Conservation (phyloP, 2,888 invertebrate species). For the Ectemnius continuus region DNA sequence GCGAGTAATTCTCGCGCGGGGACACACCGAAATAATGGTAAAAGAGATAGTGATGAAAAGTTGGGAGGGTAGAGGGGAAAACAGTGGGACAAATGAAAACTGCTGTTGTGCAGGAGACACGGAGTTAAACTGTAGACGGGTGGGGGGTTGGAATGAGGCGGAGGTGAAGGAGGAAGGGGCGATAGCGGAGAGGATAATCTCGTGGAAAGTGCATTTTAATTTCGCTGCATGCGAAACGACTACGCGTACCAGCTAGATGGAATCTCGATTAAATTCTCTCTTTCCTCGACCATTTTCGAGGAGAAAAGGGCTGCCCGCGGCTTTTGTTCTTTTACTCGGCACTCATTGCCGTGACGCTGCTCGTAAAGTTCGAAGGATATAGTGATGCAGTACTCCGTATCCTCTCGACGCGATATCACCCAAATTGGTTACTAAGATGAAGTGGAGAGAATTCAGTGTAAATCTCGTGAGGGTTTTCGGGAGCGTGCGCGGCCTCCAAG, state of each 20-base stretch:
- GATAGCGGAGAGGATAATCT: slow-evolving; percentile 29
- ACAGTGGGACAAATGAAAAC: neutral
- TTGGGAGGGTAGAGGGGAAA: neutral
- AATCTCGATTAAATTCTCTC: slow-evolving; percentile 62
- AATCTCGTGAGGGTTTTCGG: slow-evolving; percentile 2
- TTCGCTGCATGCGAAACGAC: slow-evolving; percentile 29
- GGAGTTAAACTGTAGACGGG: slow-evolving; percentile 16
- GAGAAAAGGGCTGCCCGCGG: neutral
- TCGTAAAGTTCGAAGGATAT: neutral
- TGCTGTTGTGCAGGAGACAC: neutral
- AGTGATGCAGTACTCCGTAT: neutral
- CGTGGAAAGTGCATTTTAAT: slow-evolving; percentile 44
- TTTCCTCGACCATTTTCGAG: slow-evolving; percentile 5
- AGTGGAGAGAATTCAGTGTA: neutral
- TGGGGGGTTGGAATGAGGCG: slow-evolving; percentile 4
- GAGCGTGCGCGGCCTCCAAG: slow-evolving; percentile 1
- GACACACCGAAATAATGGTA: neutral
- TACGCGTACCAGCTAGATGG: slow-evolving; percentile 44
- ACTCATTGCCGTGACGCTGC: neutral
- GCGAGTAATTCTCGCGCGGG: neutral
- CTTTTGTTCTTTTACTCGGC: slow-evolving; percentile 1
- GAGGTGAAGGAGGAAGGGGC: slow-evolving; percentile 10
- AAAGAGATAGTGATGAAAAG: neutral
- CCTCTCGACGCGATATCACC: neutral
- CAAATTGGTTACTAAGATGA: neutral